A percentile compares a stretch with the other conserved stretches of the same genome.
phyloP scores from a whole-genome alignment of 2,113 vertebrate genomes.

The Talpa occidentalis region DNA sequence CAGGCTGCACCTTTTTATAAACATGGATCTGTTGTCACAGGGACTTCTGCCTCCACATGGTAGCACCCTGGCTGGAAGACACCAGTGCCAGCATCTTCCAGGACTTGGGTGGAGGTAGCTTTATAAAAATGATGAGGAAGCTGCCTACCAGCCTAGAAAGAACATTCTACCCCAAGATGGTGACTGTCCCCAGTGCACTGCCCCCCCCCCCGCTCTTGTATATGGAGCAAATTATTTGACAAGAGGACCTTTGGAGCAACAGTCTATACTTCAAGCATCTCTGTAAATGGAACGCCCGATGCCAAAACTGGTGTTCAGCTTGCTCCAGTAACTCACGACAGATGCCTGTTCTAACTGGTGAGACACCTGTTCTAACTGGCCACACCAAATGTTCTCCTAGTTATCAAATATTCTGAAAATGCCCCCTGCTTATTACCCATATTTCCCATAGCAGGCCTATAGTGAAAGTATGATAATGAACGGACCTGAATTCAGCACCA shows the following conservation, averaged over 20 bases:
- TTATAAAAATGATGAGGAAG: neutral
- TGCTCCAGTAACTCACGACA: neutral
- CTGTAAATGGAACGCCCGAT: neutral
- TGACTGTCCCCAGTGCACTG: neutral
- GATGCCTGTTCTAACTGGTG: neutral
- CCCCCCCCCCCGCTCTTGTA: neutral
- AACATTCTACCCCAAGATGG: neutral
- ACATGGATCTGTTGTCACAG: neutral
- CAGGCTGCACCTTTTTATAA: neutral
- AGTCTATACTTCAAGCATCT: neutral
- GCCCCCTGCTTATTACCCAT: neutral
- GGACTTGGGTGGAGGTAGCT: neutral
- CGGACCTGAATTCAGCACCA: conserved; percentile 80
- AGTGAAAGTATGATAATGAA: neutral
- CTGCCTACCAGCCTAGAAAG: neutral
- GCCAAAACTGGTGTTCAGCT: neutral
- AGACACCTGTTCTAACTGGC: neutral
- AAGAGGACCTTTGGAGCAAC: neutral
- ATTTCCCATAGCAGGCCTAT: neutral
- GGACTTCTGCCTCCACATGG: neutral
- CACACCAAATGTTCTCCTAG: fast-evolving
- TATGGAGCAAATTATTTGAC: neutral
- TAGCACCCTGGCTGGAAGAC: neutral
- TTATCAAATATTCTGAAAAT: neutral
- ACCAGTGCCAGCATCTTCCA: neutral